These are phyloP conservation scores for Cephalopholis sonnerati DNA, from an alignment of 2,113 vertebrate genomes.

Conservation along the genomic window DNA sequence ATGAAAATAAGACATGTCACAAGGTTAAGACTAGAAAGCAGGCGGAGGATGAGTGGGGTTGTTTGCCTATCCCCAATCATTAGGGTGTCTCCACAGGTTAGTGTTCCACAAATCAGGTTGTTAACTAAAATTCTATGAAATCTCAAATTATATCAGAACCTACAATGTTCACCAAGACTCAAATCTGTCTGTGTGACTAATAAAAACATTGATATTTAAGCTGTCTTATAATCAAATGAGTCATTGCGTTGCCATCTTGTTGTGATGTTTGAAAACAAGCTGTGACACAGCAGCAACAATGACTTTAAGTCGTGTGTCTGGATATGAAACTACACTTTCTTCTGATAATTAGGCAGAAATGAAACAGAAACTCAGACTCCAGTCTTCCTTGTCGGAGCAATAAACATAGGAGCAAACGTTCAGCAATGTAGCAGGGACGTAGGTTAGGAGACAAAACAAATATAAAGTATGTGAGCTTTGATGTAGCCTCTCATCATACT, in stretches of 20 bases:
- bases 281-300: slow-evolving; percentile 41
- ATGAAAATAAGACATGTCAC: background rate
- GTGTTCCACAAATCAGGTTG: too few relatives aligned
- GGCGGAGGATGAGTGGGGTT: background rate
- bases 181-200: background rate
- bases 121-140: background rate
- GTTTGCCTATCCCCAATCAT: too few relatives aligned
- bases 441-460: slow-evolving; percentile 15
- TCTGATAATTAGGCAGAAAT: slow-evolving; percentile 41
- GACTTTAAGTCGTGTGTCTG: slow-evolving; percentile 17
- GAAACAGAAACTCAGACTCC: slow-evolving; percentile 67
- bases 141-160: background rate
- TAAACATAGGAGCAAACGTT: background rate
- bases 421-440: background rate
- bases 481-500: slow-evolving; percentile 59
- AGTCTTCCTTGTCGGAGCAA: background rate
- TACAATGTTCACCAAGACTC: background rate
- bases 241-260: background rate
- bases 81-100: too few relatives aligned
- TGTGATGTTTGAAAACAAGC: slow-evolving; percentile 5
- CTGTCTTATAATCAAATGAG: background rate
- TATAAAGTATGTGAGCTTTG: slow-evolving; percentile 26
- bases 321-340: slow-evolving; percentile 24
- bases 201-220: background rate
- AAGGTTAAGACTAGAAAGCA: background rate